Base-by-base conservation (phyloP, 2,888 invertebrate genomes). In the Acrobasis suavella region DNA sequence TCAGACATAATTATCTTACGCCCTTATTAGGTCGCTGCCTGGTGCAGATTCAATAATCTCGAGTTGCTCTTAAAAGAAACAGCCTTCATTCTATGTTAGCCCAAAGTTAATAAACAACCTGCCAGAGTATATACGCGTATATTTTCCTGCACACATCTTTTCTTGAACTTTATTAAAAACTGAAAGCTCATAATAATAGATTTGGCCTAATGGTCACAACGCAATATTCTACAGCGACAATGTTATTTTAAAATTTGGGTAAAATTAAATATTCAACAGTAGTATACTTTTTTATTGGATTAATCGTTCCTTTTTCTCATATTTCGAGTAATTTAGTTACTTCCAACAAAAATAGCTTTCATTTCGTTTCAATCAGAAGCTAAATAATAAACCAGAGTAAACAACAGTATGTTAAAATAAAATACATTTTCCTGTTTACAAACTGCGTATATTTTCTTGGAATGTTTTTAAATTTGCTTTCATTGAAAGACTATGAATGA, bases 401-500 rank as follows among this genome's bases (percentile, higher is more conserved):
- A 46, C 3, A 46, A 46, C 46, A 6, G 46, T 46, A 46, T 46
- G 14, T 46, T 46, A 12, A 14, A n/a, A n/a, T 46, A 2, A 46
- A 46, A 46, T 14, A 46, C 46, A 46, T 46, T 46, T 46, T 46
- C 14, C 42, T 42, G 42, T 42, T 42, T 10, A 14, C 42, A 42
- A 46, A 46, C 46, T 46, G 46, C 46, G 46, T 46, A 46, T n/a
- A 46, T 46, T 46, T 46, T 46, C 46, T 46, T n/a, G 12, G 46
- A 46, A 46, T 5, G 14, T 46, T 46, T 14, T 14, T 3, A 46
- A 46, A 46, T n/a, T 46, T 12, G 46, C 14, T 46, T 46, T 14
- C 6, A 46, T 46, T 14, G 6, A n/a, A 46, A 46, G 46, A 10
- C 6, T 46, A 65, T 58, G 62, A 67, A 60, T 62, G 8, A 32